A percentile compares a stretch with the other conserved stretches of the same genome.
These are phyloP conservation scores for Stylophora pistillata DNA, from an alignment of 64 coral and sea anemone species.

Conservation along the genomic window DNA sequence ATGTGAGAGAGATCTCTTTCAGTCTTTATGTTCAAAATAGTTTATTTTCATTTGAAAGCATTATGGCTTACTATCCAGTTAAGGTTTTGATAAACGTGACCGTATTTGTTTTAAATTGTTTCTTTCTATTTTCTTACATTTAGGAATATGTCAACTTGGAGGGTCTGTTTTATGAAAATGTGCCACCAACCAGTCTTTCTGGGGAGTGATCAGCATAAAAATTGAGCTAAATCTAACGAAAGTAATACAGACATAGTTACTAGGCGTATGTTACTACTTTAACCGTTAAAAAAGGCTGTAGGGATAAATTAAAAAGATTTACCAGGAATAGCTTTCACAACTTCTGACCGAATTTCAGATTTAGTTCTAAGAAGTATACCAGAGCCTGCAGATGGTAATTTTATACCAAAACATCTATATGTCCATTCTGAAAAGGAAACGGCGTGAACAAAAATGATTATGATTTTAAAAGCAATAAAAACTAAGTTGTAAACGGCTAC, in stretches of 20 bases:
- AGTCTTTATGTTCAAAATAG: not conserved
- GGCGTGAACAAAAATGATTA: no score
- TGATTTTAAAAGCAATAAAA: no score
- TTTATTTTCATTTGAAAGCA: not conserved
- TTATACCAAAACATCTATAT: no score
- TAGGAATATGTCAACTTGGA: conserved; percentile 36
- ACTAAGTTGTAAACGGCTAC: no score
- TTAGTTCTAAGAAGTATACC: no score
- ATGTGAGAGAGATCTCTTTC: not conserved
- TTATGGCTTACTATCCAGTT: not conserved
- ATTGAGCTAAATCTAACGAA: no score
- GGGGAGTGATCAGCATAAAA: not conserved
- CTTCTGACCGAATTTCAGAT: no score
- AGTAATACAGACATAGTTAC: not conserved
- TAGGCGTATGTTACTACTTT: not conserved
- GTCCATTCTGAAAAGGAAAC: no score
- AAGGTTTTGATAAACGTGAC: not conserved
- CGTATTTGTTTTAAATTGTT: not conserved
- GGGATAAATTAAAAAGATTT: no score
- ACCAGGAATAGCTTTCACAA: no score
- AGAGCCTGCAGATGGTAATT: no score
- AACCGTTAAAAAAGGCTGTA: no score
- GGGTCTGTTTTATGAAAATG: conserved; percentile 3
- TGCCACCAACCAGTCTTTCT: not conserved
- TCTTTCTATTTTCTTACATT: not conserved